Evolutionary conservation across 2,113 vertebrate species (phyloP).

Genomic region (Thalassoma bifasciatum): DNA sequence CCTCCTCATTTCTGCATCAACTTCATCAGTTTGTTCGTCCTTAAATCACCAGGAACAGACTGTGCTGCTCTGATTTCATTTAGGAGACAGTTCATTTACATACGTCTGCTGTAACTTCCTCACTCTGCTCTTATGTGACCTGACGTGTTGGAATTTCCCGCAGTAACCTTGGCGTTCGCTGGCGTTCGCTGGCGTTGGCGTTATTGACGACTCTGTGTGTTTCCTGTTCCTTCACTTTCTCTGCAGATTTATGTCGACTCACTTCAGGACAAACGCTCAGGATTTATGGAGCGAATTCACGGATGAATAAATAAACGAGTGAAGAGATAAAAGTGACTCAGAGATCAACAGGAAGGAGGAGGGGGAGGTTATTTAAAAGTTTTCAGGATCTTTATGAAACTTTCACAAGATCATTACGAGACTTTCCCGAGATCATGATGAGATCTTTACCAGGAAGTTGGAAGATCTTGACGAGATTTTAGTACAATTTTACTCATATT

Average conservation of each 20-base stretch:
- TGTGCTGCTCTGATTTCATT: not conserved
- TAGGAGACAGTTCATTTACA: not conserved
- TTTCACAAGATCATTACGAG: too few relatives aligned
- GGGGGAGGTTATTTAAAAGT: too few relatives aligned
- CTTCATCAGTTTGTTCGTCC: too few relatives aligned
- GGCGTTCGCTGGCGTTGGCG: not conserved
- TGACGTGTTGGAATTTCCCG: not conserved
- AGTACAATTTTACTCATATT: too few relatives aligned
- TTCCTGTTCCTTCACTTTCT: conserved; percentile 3
- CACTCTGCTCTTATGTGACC: too few relatives aligned
- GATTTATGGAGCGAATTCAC: not conserved
- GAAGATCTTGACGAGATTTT: too few relatives aligned
- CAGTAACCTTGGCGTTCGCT: not conserved
- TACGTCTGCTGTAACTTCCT: not conserved
- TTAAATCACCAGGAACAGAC: not conserved
- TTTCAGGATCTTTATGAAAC: too few relatives aligned
- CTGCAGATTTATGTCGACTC: conserved; percentile 4
- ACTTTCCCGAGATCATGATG: too few relatives aligned
- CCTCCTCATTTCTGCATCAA: too few relatives aligned
- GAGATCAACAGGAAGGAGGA: too few relatives aligned
- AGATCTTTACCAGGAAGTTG: too few relatives aligned
- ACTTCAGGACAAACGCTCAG: not conserved
- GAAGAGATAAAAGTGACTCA: conserved; percentile 16
- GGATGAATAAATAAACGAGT: conserved; percentile 13
- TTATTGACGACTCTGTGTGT: conserved; percentile 11